Base-by-base conservation (phyloP, 2,113 vertebrate species). In the Donacobius atricapilla region DNA sequence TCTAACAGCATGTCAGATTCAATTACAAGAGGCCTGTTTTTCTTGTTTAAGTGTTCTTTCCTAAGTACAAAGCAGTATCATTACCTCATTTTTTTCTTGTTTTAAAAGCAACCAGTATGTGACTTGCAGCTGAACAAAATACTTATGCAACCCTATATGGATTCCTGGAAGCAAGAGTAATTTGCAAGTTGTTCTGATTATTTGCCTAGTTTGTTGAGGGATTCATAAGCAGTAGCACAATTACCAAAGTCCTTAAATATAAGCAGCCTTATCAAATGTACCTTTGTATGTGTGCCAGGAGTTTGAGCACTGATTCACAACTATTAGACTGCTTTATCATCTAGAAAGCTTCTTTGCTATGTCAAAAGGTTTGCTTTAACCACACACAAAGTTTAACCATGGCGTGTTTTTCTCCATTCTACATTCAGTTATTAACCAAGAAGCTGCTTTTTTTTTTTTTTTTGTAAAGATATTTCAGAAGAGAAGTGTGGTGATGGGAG, bases 401-500 rank as follows among this genome's bases (percentile, higher is more conserved):
- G 58, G 45, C 51, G 91, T 94, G 47, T 63, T 45, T 53, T 89
- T 44, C 72, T 13, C 60, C 17, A 4, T 73, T 72, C 35, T 83
- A 3, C n/a, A 5, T 83, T 83, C 37, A 64, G 35, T 85, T 95
- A 87, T 78, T 97, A 94, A 96, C 91, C 53, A 91, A 79, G 45
- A 61, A 44, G 33, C 11, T 75, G 58, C 72, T 53, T 75, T 92
- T 13, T 88, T 93, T 51, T 91, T 39, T 3, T 61, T 28, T 39
- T 37, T 37, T 4, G 35, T 95, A 68, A 97, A 98, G 98, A 96
- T 80, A 40, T 95, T 94, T 96, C 48, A 2, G 96, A 98, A 88
- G 98, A 98, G 76, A 98, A 97, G 69, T n/a, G 80, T 78, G 86
- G 18, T 83, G 96, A 95, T 66, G 96, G 97, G 84, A 97, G 83